Evolutionary conservation across 2,888 invertebrate species (phyloP), one percentile per base, ranked within the genome.

Genomic region (Auanema freiburgensis): DNA sequence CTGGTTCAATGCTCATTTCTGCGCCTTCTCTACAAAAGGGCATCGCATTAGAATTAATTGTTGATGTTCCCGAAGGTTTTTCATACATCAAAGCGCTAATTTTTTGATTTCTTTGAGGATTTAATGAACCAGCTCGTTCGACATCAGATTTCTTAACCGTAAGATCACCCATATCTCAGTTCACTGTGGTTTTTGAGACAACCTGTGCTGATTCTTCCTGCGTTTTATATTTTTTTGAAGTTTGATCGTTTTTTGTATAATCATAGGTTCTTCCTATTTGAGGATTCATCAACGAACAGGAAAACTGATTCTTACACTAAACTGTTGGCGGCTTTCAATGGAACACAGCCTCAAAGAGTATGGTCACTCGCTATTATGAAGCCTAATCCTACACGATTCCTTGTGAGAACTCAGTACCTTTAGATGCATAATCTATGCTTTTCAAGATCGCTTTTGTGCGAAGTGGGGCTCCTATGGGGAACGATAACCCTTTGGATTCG

Each of bases 131-230:
- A 78, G 14, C 61, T 84, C 10, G 69, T 33, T 33, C 75, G 8
- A 71, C 74, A 14, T 67, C 58, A 25, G 69, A 68, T 3, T 49
- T 64, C 5, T 57, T 33, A 5, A 8, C 57, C 1, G 49, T 61
- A 33, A 49, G 84, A 81, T 69, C 86, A 24, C 81, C 83, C 57
- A 84, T 88, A 11, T 87, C 86, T 1, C 80, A 85, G 11, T 75
- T 88, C 44, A 84, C 84, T 1, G 87, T 88, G 72, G 84, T 85
- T 18, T 88, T 88, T 79, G 87, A 88, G 67, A 84, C 87, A n/a
- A 73, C 82, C 16, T 88, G 88, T 78, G 74, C 79, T 0, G 81
- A 83, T n/a, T 69, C 71, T 4, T 84, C 85, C 42, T 88, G 88
- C 78, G 85, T 85, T 63, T 84, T 88, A 41, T 84, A 87, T 46